A percentile compares a stretch with the other conserved stretches of the same genome.
Evolutionary conservation across 2,113 vertebrate genomes (phyloP).

Genomic region (Oreochromis niloticus): DNA sequence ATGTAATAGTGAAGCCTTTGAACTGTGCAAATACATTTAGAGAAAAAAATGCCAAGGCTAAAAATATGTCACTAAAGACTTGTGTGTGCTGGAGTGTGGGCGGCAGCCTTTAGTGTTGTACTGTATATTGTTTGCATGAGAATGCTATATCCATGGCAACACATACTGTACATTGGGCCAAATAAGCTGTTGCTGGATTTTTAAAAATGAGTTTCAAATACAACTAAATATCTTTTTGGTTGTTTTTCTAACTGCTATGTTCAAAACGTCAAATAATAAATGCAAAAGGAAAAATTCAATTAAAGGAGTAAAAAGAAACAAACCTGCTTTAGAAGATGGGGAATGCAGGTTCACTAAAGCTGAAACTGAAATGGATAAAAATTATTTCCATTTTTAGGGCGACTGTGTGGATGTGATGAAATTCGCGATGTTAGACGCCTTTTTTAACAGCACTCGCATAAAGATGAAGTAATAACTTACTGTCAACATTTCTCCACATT

Average conservation of each 20-base stretch:
- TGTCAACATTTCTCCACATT: neutral
- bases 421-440: neutral
- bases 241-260: neutral
- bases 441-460: neutral
- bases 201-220: neutral
- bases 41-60: conserved; percentile 58
- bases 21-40: conserved; percentile 55
- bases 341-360: neutral
- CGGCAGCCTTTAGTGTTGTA: conserved; percentile 10
- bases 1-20: conserved; percentile 35
- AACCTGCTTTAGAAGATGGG: neutral
- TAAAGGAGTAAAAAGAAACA: neutral
- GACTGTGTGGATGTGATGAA: neutral
- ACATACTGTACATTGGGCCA: neutral
- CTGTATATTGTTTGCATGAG: conserved; percentile 3
- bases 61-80: conserved; percentile 47
- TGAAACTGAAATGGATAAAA: neutral
- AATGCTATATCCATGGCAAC: conserved; percentile 12
- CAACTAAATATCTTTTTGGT: neutral
- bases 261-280: neutral
- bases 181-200: neutral
- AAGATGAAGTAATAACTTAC: neutral
- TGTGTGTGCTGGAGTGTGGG: conserved; percentile 22
- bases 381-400: neutral
- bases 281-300: neutral